Base-by-base conservation (phyloP, 2,888 invertebrate species). In the Trichogramma evanescens region DNA sequence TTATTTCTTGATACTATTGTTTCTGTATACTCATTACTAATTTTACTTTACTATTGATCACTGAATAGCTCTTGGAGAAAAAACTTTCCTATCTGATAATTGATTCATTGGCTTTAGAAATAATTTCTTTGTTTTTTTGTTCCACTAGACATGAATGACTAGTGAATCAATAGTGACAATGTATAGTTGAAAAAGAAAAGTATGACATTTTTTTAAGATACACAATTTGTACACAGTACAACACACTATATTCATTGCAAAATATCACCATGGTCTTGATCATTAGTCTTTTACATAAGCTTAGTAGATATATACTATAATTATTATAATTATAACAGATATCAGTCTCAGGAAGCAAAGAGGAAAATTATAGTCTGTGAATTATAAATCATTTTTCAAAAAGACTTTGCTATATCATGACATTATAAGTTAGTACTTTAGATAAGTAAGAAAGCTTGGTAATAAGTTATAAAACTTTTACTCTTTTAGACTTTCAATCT, bases 261-360 rank as follows among this genome's bases (percentile, higher is more conserved):
- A 59, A 10, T 13, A 50, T 13, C 10, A 48, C 8, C 9, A 45
- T 40, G 51, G 5, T 6, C 10, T 13, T 52, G 49, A 64, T 62
- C 43, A 60, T 62, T 62, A 56, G 56, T 51, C 50, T 60, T 45
- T 62, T 61, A 64, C 54, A 52, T 61, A 63, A 64, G 56, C 39
- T 26, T 26, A 26, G 26, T 26, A 26, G 10, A 6, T 9, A 50
- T 40, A 53, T 7, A 50, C 51, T 49, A 54, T 60, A 62, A 61
- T 60, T 58, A 61, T 58, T 6, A 45, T 45, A 9, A 45, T n/a
- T 9, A 9, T n/a, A 58, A 61, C 50, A 51, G 53, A 60, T 62
- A 62, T 58, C 46, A 58, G 41, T 10, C 58, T 50, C 49, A 64
- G 61, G 62, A 63, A 64, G 59, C 56, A 38, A 50, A 13, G 44